Conservation (phyloP, 2,888 invertebrate genomes). For the Eristalis arbustorum region DNA sequence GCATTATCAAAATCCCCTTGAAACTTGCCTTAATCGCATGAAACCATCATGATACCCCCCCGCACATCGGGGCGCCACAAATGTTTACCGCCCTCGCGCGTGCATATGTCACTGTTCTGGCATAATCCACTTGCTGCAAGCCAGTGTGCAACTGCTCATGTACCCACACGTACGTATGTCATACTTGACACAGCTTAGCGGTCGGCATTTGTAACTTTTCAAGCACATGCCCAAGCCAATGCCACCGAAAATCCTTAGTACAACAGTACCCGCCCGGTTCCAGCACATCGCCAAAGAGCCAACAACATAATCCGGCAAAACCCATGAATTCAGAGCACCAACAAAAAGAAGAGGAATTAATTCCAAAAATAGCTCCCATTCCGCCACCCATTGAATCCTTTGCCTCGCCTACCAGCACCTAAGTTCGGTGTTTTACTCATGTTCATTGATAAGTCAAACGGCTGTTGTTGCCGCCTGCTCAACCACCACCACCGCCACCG, state of each 20-base stretch:
- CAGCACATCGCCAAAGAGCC: conserved; percentile 18
- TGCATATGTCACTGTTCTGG: not conserved
- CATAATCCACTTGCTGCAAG: not conserved
- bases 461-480: conserved; percentile 25
- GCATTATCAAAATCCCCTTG: too few species aligned
- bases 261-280: conserved; percentile 8
- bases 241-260: conserved; percentile 8
- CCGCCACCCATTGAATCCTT: conserved; percentile 5
- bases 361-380: conserved; percentile 24
- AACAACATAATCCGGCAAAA: conserved; percentile 21
- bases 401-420: conserved; percentile 21
- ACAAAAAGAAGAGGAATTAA: conserved; percentile 17
- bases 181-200: not conserved
- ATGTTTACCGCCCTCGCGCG: not conserved
- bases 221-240: not conserved
- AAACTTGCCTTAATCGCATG: too few species aligned
- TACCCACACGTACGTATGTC: not conserved
- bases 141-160: not conserved
- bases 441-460: conserved; percentile 66
- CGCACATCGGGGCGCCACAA: too few species aligned
- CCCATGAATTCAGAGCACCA: not conserved
- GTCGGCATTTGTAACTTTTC: not conserved
- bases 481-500: conserved; percentile 9
- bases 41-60: too few species aligned
- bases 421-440: conserved; percentile 49